These are phyloP conservation scores for Sycophaga agraensis DNA, from an alignment of 1,140 invertebrate species.

Conservation along the genomic window DNA sequence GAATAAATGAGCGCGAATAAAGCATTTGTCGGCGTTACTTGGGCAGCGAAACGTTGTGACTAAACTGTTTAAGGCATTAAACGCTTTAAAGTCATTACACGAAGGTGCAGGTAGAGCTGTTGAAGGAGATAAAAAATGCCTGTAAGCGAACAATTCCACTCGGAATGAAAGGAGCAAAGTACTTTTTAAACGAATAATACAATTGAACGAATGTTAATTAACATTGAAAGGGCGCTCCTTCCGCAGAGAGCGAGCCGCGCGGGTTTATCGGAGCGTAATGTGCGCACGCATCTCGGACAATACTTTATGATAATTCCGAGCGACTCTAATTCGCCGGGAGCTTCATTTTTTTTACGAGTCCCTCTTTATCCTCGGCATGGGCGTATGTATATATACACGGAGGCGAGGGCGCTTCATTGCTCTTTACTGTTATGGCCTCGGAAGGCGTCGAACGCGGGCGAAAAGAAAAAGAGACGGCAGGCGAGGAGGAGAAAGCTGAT, in stretches of 20 bases:
- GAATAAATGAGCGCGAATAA: too few species aligned
- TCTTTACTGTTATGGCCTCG: neutral
- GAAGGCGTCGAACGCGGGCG: neutral
- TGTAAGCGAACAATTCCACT: too few species aligned
- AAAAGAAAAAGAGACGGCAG: neutral
- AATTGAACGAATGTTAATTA: too few species aligned
- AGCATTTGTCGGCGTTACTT: too few species aligned
- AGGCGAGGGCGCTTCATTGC: neutral
- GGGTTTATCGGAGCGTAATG: constrained; percentile 6
- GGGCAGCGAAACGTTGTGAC: too few species aligned
- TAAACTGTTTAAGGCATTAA: too few species aligned
- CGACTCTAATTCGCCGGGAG: constrained; percentile 30
- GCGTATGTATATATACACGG: neutral
- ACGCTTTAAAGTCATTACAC: too few species aligned
- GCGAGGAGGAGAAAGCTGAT: neutral
- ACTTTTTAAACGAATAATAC: too few species aligned
- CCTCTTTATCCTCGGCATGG: neutral
- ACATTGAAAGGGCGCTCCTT: too few species aligned
- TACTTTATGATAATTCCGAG: constrained; percentile 40
- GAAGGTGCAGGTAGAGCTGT: too few species aligned
- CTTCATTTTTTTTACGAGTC: neutral
- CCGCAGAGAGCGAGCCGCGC: neutral
- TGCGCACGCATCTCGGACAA: constrained; percentile 6
- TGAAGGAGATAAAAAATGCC: too few species aligned
- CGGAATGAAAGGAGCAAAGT: too few species aligned